These are phyloP conservation scores for Onychostruthus taczanowskii DNA, from an alignment of 2,113 vertebrate species.

Conservation along the genomic window DNA sequence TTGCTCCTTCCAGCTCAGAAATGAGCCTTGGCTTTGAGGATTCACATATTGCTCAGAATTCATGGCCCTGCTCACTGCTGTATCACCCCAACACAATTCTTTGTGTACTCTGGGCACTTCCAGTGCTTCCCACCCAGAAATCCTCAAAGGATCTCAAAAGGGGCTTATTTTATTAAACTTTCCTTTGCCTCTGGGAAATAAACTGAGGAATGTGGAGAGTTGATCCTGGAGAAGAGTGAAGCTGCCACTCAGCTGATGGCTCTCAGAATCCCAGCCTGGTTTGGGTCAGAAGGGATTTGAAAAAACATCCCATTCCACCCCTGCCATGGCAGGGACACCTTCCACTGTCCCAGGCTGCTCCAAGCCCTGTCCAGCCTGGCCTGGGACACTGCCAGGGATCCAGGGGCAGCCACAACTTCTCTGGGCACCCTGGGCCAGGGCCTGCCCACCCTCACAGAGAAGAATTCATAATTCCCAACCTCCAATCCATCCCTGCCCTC, in stretches of 20 bases:
- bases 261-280: not conserved
- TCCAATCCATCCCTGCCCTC: not conserved
- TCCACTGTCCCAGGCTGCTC: accelerated
- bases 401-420: not conserved
- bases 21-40: not conserved
- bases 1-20: not conserved
- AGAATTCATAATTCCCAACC: not conserved
- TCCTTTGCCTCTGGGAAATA: not conserved
- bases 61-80: not conserved
- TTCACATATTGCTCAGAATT: not conserved
- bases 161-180: not conserved
- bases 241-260: not conserved
- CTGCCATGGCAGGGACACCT: not conserved
- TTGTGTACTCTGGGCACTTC: not conserved
- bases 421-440: not conserved
- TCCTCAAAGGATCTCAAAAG: not conserved
- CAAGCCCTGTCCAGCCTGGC: accelerated
- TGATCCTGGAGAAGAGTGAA: not conserved
- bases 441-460: too few species aligned
- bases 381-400: not conserved
- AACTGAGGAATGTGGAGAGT: not conserved
- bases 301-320: accelerated
- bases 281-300: not conserved
- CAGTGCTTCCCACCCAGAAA: not conserved
- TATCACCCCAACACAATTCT: accelerated